Evolutionary conservation across 2,113 vertebrate species (phyloP).

Genomic region (Larimichthys polyactis): DNA sequence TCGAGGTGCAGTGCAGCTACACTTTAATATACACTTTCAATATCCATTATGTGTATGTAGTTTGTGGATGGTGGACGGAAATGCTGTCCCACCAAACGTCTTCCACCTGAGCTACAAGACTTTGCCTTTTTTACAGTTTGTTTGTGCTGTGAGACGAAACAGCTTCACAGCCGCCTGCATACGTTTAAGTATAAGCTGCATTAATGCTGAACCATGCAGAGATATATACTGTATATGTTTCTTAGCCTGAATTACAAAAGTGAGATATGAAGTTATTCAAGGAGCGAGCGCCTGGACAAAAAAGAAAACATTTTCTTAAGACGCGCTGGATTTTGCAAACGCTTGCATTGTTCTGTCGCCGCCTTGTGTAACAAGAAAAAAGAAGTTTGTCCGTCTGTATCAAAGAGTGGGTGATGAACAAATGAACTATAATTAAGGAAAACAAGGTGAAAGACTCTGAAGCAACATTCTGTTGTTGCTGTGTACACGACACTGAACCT

Average conservation of each 20-base stretch:
- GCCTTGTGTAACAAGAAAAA: neutral
- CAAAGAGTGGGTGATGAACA: neutral
- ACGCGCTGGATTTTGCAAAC: neutral
- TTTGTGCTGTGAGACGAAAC: neutral
- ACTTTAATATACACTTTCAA: no score
- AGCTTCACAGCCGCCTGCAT: neutral
- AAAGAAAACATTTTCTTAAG: neutral
- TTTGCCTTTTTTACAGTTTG: neutral
- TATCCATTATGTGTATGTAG: neutral
- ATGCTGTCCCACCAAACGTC: neutral
- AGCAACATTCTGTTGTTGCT: neutral
- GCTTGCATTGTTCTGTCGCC: neutral
- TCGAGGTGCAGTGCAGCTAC: neutral
- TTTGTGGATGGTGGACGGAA: neutral
- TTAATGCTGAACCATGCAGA: neutral
- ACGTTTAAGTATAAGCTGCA: constrained; percentile 5
- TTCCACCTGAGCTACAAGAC: neutral
- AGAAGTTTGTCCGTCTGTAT: neutral
- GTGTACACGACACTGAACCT: neutral
- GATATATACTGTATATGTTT: neutral
- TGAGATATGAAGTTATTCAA: neutral
- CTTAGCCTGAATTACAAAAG: neutral
- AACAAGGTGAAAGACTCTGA: constrained; percentile 10
- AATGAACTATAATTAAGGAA: constrained; percentile 17
- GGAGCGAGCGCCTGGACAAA: neutral